phyloP scores from a whole-genome alignment of 2,888 invertebrate species.

The Tachystola acroxantha region DNA sequence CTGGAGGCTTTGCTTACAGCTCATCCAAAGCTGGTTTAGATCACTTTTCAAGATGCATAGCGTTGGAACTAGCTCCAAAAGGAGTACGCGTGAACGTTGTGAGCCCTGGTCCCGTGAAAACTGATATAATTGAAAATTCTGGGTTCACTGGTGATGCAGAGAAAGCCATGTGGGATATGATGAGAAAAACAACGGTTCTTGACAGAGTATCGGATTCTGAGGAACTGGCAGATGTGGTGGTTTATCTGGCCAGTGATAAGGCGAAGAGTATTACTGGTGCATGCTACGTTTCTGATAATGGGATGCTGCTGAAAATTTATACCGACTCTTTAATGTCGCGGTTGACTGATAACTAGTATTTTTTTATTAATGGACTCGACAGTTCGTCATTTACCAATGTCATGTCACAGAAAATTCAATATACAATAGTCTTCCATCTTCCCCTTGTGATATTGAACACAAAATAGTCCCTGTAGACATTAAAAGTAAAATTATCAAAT shows the following conservation, averaged over 20 bases:
- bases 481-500: too few species aligned
- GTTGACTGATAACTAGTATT: too few species aligned
- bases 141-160: neutral
- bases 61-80: neutral
- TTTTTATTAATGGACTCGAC: too few species aligned
- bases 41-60: neutral
- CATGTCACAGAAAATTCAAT: too few species aligned
- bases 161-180: conserved; percentile 68
- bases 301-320: conserved; percentile 7
- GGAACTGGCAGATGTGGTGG: conserved; percentile 21
- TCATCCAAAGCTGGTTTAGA: neutral
- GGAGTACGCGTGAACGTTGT: neutral
- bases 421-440: too few species aligned
- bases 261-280: conserved; percentile 24
- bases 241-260: conserved; percentile 23
- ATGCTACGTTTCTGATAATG: conserved; percentile 21
- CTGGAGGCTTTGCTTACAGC: neutral
- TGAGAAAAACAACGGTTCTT: conserved; percentile 74
- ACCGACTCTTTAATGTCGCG: too few species aligned
- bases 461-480: too few species aligned
- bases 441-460: too few species aligned
- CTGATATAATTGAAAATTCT: conserved; percentile 5
- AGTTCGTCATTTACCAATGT: too few species aligned
- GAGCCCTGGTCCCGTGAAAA: conserved; percentile 1
- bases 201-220: conserved; percentile 20